Conservation (phyloP, 2,888 invertebrate species). For the Embidobia sp. region DNA sequence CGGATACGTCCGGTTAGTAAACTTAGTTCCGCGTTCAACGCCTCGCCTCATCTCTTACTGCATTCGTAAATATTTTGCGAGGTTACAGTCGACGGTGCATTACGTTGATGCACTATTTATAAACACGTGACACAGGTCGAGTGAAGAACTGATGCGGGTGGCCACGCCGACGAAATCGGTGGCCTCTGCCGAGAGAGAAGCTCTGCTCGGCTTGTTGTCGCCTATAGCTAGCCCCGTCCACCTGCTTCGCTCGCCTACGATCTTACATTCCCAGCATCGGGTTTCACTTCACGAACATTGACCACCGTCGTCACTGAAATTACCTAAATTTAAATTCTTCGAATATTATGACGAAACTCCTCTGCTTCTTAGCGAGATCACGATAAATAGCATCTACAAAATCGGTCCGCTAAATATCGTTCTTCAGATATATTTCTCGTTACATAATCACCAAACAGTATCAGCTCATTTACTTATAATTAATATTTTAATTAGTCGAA, state of each 20-base stretch:
- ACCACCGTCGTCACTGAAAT: conserved; percentile 52
- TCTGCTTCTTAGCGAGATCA: neutral
- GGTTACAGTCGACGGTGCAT: too few species aligned
- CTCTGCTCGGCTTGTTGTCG: conserved; percentile 44
- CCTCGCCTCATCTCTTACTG: conserved; percentile 65
- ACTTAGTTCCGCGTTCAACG: conserved; percentile 78
- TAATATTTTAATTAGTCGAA: too few species aligned
- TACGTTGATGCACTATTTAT: conserved; percentile 80
- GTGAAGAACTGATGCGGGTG: conserved; percentile 73
- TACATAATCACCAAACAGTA: too few species aligned
- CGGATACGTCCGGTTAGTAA: conserved; percentile 65
- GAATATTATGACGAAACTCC: conserved; percentile 14
- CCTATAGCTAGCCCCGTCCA: conserved; percentile 64
- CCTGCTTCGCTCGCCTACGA: conserved; percentile 67
- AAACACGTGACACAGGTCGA: conserved; percentile 78
- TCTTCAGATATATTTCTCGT: too few species aligned
- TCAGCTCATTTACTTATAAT: too few species aligned
- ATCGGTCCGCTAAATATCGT: too few species aligned
- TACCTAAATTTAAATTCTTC: conserved; percentile 50
- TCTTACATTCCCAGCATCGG: conserved; percentile 65
- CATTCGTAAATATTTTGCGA: conserved; percentile 78
- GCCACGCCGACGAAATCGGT: conserved; percentile 65
- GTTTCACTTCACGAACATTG: conserved; percentile 64
- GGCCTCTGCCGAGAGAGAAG: conserved; percentile 37
- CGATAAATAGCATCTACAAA: too few species aligned